These are phyloP conservation scores for Eurytoma californica DNA, from an alignment of 2,888 invertebrate species.

Conservation along the genomic window DNA sequence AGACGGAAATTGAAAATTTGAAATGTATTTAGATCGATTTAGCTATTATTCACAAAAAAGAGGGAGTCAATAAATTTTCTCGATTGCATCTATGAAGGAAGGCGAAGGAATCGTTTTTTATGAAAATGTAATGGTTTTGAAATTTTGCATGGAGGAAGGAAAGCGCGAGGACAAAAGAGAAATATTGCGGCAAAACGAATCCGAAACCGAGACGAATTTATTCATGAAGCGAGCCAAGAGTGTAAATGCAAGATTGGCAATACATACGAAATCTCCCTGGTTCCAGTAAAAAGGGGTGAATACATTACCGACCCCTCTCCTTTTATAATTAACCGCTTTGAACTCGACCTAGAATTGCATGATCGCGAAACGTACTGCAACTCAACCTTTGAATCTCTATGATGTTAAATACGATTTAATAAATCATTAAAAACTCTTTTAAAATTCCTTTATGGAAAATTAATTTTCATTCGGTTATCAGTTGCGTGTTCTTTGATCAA, in stretches of 20 bases:
- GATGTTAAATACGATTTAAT: neutral
- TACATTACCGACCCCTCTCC: slow-evolving; percentile 70
- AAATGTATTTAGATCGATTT: too few species aligned
- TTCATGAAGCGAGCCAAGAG: slow-evolving; percentile 71
- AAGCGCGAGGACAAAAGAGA: slow-evolving; percentile 36
- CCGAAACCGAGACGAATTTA: slow-evolving; percentile 73
- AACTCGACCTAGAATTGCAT: slow-evolving; percentile 66
- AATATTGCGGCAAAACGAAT: slow-evolving; percentile 65
- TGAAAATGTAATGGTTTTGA: slow-evolving; percentile 14
- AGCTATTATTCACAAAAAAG: too few species aligned
- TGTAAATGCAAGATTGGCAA: slow-evolving; percentile 76
- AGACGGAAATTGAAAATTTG: too few species aligned
- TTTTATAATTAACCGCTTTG: slow-evolving; percentile 72
- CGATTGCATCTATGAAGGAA: too few species aligned
- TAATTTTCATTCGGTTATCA: too few species aligned
- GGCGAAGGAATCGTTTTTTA: too few species aligned
- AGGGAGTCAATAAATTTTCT: too few species aligned
- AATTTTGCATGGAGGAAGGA: slow-evolving; percentile 42
- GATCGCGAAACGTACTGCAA: slow-evolving; percentile 25
- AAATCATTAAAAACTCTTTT: neutral
- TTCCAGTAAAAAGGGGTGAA: slow-evolving; percentile 75
- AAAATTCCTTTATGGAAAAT: too few species aligned
- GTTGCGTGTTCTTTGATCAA: neutral
- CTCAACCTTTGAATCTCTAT: slow-evolving; percentile 45
- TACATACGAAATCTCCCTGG: slow-evolving; percentile 75